These are phyloP conservation scores for Scaptomyza pallida DNA, from an alignment of 1,140 invertebrate species.

Conservation along the genomic window DNA sequence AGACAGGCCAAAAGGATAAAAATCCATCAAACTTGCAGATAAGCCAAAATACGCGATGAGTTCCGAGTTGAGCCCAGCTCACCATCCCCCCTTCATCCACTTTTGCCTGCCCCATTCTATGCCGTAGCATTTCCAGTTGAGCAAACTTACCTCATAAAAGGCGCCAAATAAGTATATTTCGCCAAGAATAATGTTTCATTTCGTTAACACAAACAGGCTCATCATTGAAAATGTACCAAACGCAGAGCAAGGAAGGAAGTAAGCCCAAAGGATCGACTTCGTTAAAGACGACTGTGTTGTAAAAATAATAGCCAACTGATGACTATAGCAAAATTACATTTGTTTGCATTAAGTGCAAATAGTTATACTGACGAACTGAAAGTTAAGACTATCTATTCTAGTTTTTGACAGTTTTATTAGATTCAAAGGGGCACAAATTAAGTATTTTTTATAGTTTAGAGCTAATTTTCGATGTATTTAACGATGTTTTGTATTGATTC, in stretches of 20 bases:
- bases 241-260: slow-evolving; percentile 55
- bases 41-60: slow-evolving; percentile 63
- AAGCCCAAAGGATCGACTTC: slow-evolving; percentile 5
- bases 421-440: no score
- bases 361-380: no score
- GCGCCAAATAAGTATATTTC: slow-evolving; percentile 51
- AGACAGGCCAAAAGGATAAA: slow-evolving; percentile 70
- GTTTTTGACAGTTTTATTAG: no score
- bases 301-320: slow-evolving; percentile 26
- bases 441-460: no score
- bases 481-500: no score
- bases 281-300: slow-evolving; percentile 5
- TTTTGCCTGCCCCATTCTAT: not conserved
- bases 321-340: not conserved
- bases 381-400: no score
- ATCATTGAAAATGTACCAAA: slow-evolving; percentile 74
- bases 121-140: slow-evolving; percentile 4
- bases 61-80: slow-evolving; percentile 1
- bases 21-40: slow-evolving; percentile 83
- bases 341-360: no score
- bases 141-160: slow-evolving; percentile 61
- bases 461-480: no score
- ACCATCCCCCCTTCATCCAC: not conserved
- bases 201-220: slow-evolving; percentile 74
- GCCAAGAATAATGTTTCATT: slow-evolving; percentile 71